A percentile compares a stretch with the other conserved stretches of the same genome.
Conservation (phyloP, 1,140 invertebrate species). For the Chlorops oryzae region DNA sequence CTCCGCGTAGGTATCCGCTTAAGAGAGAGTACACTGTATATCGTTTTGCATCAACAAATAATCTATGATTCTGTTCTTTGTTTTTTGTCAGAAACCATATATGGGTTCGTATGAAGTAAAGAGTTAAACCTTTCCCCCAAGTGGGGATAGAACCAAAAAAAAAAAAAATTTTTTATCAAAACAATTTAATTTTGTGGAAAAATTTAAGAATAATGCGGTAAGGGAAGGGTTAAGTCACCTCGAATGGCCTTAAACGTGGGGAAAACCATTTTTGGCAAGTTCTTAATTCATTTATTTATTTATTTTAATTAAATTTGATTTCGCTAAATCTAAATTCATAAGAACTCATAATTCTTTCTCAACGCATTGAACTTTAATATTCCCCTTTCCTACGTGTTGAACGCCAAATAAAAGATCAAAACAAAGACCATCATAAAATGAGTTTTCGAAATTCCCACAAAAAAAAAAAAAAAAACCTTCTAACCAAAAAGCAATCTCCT, state of each 20-base stretch:
- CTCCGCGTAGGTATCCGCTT: no score
- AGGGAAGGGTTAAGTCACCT: neutral
- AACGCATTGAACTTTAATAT: neutral
- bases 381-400: no score
- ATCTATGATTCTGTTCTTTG: no score
- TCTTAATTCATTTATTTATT: neutral
- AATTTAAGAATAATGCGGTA: neutral
- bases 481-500: no score
- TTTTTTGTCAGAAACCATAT: no score
- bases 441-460: no score
- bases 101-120: no score
- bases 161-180: neutral
- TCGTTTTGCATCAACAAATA: no score
- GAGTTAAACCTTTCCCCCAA: neutral
- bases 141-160: neutral
- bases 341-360: conserved; percentile 14
- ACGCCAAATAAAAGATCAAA: no score
- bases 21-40: no score
- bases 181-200: neutral
- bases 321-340: conserved; percentile 23
- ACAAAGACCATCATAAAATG: no score
- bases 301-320: neutral
- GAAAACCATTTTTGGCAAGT: neutral
- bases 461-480: no score
- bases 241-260: neutral